Percentiles rank a stretch among this genome's conserved stretches.
phyloP scores from a whole-genome alignment of 2,888 invertebrate genomes.

The Folsomia manolachei region DNA sequence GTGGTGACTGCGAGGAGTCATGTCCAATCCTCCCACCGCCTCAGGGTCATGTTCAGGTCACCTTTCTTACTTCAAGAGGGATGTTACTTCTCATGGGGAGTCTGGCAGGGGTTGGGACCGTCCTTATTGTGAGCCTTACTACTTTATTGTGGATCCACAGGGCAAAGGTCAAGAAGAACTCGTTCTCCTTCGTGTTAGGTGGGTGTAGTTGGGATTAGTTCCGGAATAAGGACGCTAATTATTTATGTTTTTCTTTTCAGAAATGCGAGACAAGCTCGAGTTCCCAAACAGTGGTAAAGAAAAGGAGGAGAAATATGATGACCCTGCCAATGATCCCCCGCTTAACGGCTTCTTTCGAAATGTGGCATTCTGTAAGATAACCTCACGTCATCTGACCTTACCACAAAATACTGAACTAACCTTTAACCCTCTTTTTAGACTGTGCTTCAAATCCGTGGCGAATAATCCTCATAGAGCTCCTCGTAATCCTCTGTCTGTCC shows the following conservation, averaged over 20 bases:
- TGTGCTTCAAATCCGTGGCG: conserved; percentile 38
- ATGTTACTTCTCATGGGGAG: conserved; percentile 28
- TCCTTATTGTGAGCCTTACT: conserved; percentile 15
- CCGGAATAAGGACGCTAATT: not conserved
- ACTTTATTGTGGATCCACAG: not conserved
- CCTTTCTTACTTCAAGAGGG: conserved; percentile 23
- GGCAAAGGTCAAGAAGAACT: conserved; percentile 8
- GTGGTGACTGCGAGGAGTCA: conserved; percentile 76
- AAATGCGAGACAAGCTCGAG: not conserved
- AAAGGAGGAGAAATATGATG: not conserved
- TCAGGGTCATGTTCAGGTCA: conserved; percentile 6
- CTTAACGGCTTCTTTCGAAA: not conserved
- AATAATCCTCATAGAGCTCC: conserved; percentile 29
- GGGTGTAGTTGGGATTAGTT: no score
- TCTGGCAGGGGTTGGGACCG: conserved; percentile 17
- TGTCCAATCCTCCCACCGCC: conserved; percentile 65
- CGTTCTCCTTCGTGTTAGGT: not conserved
- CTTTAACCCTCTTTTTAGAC: no score
- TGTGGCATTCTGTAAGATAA: not conserved
- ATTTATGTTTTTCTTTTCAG: not conserved
- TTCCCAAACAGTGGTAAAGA: no score
- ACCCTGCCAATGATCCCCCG: not conserved
- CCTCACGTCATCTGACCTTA: no score
- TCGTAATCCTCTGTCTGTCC: conserved; percentile 58
- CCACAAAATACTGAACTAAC: not conserved